These are phyloP conservation scores for Lampropteryx suffumata DNA, from an alignment of 2,888 invertebrate genomes.

Conservation along the genomic window DNA sequence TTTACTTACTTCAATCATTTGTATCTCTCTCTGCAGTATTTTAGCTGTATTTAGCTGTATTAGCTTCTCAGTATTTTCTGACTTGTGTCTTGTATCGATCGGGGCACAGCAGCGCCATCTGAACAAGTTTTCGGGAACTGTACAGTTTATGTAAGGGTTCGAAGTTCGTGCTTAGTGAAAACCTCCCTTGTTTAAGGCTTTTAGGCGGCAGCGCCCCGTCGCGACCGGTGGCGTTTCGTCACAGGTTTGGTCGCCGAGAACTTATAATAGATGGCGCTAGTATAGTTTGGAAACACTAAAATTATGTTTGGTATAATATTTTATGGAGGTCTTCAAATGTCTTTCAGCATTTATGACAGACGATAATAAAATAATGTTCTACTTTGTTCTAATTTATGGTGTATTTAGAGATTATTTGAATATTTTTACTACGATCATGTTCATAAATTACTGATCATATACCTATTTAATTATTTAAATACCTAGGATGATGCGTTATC, in stretches of 20 bases:
- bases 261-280: conserved; percentile 18
- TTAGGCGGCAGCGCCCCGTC: not conserved
- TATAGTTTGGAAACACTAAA: not conserved
- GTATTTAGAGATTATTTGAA: too few relatives aligned
- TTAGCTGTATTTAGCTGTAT: not conserved
- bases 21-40: not conserved
- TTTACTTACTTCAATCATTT: not conserved
- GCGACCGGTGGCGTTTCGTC: not conserved
- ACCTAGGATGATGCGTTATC: too few relatives aligned
- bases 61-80: not conserved
- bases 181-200: conserved; percentile 5
- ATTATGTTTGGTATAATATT: too few relatives aligned
- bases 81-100: conserved; percentile 18
- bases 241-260: not conserved
- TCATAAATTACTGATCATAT: too few relatives aligned
- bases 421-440: too few relatives aligned
- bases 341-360: too few relatives aligned
- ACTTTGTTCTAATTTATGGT: too few relatives aligned
- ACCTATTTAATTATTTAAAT: too few relatives aligned
- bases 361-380: too few relatives aligned
- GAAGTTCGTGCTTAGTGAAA: conserved; percentile 9
- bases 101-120: conserved; percentile 35
- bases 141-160: conserved; percentile 12
- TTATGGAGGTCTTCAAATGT: too few relatives aligned
- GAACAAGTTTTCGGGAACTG: conserved; percentile 3